Conservation (phyloP, 2,797 vertebrate species). For the Sebastes oblongus region DNA sequence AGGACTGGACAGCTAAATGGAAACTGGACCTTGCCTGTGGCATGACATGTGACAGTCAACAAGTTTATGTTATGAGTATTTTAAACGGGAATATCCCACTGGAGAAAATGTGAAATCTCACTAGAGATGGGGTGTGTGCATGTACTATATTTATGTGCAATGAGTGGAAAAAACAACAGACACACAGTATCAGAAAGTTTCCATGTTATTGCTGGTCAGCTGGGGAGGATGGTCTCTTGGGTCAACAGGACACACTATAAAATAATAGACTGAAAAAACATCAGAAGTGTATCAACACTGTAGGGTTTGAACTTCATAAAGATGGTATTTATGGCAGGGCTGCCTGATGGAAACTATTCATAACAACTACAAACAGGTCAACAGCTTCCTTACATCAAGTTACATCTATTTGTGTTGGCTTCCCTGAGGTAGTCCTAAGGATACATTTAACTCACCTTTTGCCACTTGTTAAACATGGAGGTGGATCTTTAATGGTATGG, state of each 20-base stretch:
- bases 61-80: not conserved
- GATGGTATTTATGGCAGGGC: not conserved
- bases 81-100: not conserved
- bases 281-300: not conserved
- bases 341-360: conserved; percentile 4
- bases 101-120: conserved; percentile 1
- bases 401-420: not conserved
- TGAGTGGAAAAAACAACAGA: conserved; percentile 41
- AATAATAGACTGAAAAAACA: conserved; percentile 31
- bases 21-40: conserved; percentile 14
- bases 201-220: conserved; percentile 1
- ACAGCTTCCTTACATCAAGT: not conserved
- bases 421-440: not conserved
- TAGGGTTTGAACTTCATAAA: conserved; percentile 4
- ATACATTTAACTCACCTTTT: not conserved
- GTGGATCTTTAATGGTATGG: not conserved
- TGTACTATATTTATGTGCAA: conserved; percentile 2
- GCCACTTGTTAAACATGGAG: not conserved
- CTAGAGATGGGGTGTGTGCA: not conserved
- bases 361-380: conserved; percentile 3
- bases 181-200: not conserved
- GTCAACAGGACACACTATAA: conserved; percentile 19
- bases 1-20: conserved; percentile 37
- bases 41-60: not conserved
- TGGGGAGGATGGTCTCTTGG: conserved; percentile 27